Percentiles rank a stretch among this genome's conserved stretches.
Conservation (phyloP, 2,113 vertebrate genomes). For the Myodes glareolus region DNA sequence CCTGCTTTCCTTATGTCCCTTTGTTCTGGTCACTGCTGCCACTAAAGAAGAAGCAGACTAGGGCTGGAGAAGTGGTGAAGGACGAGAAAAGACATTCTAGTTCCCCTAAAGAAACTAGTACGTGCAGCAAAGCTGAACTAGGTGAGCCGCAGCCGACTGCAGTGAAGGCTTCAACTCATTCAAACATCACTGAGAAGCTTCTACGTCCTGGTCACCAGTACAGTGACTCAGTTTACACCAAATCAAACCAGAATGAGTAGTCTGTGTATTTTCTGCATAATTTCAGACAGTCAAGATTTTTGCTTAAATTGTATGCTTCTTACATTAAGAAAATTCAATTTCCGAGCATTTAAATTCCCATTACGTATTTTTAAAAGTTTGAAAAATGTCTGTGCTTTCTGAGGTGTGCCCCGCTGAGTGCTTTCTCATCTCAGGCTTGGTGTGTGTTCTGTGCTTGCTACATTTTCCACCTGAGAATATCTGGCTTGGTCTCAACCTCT, state of each 20-base stretch:
- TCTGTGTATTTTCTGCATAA: background rate
- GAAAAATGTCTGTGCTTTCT: background rate
- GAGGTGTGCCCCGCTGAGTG: background rate
- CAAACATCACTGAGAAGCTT: background rate
- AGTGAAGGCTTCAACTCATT: conserved; percentile 8
- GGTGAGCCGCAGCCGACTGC: background rate
- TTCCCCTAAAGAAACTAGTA: background rate
- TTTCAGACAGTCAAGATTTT: background rate
- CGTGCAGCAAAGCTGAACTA: background rate
- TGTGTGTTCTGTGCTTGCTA: background rate
- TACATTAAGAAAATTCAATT: background rate
- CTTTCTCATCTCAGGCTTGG: background rate
- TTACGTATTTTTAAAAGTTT: background rate
- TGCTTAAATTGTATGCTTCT: background rate
- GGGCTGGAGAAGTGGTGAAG: background rate
- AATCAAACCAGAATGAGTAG: background rate
- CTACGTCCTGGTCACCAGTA: no score
- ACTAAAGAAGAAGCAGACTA: background rate
- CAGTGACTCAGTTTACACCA: background rate
- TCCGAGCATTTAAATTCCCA: background rate
- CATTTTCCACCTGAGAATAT: background rate
- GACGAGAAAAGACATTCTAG: background rate
- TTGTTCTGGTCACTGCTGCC: background rate
- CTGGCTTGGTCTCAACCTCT: background rate
- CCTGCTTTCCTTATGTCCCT: background rate